phyloP scores from a whole-genome alignment of 2,888 invertebrate species.

The Noctua comes region DNA sequence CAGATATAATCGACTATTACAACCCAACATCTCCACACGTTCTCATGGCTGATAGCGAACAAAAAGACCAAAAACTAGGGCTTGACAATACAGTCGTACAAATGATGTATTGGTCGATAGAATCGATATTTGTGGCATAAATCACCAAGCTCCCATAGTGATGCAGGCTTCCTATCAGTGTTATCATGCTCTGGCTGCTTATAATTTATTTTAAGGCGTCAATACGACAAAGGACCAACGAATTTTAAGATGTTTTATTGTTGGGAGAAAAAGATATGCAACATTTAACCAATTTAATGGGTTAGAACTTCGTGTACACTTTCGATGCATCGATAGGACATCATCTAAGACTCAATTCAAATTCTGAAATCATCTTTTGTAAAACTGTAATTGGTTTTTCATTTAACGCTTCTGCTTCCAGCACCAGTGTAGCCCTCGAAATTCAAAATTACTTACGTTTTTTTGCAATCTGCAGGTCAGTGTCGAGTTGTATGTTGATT shows the following conservation, averaged over 20 bases:
- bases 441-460: too few species aligned
- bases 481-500: too few species aligned
- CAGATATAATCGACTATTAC: slow-evolving; percentile 52
- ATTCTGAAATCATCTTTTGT: neutral
- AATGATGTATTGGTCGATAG: slow-evolving; percentile 79
- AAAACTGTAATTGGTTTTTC: neutral
- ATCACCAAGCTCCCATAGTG: slow-evolving; percentile 68
- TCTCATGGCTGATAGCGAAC: slow-evolving; percentile 52
- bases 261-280: neutral
- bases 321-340: neutral
- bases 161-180: slow-evolving; percentile 63
- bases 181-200: slow-evolving; percentile 69
- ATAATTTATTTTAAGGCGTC: slow-evolving; percentile 73
- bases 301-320: neutral
- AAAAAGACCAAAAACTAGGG: slow-evolving; percentile 70
- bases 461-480: too few species aligned
- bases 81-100: slow-evolving; percentile 72
- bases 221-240: slow-evolving; percentile 66
- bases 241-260: slow-evolving; percentile 52
- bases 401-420: too few species aligned
- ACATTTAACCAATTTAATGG: neutral
- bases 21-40: slow-evolving; percentile 44
- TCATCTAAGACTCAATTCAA: neutral
- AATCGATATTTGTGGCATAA: slow-evolving; percentile 76
- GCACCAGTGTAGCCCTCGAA: too few species aligned